Conservation (phyloP, 2,888 invertebrate species). For the Diarsia brunnea region DNA sequence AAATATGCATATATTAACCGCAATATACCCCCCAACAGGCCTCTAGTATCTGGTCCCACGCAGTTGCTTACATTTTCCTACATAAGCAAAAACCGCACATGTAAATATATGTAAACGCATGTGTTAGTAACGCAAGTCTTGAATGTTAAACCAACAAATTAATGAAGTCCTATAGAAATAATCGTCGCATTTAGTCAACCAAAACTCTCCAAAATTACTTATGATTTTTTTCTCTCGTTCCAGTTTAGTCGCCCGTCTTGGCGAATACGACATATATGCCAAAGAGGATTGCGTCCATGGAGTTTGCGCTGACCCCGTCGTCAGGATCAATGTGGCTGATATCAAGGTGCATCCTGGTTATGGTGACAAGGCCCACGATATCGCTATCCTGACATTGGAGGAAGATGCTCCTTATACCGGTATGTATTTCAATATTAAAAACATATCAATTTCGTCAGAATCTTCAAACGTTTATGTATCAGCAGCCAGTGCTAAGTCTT, state of each 20-base stretch:
- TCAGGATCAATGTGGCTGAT: slow-evolving; percentile 58
- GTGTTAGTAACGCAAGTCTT: not conserved
- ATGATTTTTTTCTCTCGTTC: slow-evolving; percentile 17
- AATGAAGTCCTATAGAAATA: not conserved
- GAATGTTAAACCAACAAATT: not conserved
- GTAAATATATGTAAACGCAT: no score
- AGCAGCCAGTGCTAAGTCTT: not conserved
- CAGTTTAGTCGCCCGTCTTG: slow-evolving; percentile 76
- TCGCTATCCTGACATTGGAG: slow-evolving; percentile 73
- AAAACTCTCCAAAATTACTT: not conserved
- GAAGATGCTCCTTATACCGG: slow-evolving; percentile 74
- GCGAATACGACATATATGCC: slow-evolving; percentile 77
- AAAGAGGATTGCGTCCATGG: slow-evolving; percentile 72
- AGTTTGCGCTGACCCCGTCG: slow-evolving; percentile 66
- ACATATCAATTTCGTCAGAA: not conserved
- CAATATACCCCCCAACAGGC: not conserved
- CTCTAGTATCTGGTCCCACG: not conserved
- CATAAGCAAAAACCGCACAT: not conserved
- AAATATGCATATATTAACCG: not conserved
- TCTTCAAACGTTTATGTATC: not conserved
- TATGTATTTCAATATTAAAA: slow-evolving; percentile 50
- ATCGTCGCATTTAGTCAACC: not conserved
- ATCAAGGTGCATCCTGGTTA: slow-evolving; percentile 69
- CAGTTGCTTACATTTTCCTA: not conserved
- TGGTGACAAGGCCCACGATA: slow-evolving; percentile 69